Conservation (phyloP, 2,113 vertebrate species). For the Ceuthmochares aereus region DNA sequence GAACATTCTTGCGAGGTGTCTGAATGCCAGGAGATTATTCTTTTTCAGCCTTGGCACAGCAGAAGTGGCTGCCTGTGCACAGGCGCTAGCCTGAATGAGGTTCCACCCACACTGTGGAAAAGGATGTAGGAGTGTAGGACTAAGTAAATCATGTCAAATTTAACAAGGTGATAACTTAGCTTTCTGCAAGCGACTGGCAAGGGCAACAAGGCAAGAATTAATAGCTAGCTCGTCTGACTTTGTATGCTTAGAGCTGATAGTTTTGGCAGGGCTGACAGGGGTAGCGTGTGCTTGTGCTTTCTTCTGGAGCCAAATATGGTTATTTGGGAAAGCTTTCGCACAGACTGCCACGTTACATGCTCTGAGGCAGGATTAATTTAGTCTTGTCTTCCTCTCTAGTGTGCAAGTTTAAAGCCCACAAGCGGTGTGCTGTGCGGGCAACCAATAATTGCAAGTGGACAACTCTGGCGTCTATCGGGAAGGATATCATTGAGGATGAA, state of each 20-base stretch:
- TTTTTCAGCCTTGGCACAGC: not conserved
- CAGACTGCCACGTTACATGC: not conserved
- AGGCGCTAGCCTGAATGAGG: not conserved
- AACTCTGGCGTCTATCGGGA: conserved; percentile 94
- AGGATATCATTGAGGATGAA: conserved; percentile 97
- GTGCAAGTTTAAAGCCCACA: conserved; percentile 98
- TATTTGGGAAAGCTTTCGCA: not conserved
- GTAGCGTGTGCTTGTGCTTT: not conserved
- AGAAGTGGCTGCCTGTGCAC: not conserved
- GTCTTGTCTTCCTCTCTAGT: conserved; percentile 76
- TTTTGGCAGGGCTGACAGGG: not conserved
- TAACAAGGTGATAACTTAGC: not conserved
- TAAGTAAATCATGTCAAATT: not conserved
- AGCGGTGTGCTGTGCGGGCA: conserved; percentile 93
- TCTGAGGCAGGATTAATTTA: not conserved
- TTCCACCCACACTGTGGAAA: not conserved
- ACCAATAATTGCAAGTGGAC: conserved; percentile 99
- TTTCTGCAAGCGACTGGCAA: not conserved
- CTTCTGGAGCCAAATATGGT: not conserved
- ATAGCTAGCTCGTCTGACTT: not conserved
- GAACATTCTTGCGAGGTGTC: not conserved
- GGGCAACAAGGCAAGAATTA: not conserved
- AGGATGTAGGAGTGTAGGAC: not conserved
- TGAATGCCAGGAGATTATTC: not conserved
- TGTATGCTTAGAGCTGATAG: not conserved